Base-by-base conservation (phyloP, 2,113 vertebrate genomes). In the Osmerus mordax region DNA sequence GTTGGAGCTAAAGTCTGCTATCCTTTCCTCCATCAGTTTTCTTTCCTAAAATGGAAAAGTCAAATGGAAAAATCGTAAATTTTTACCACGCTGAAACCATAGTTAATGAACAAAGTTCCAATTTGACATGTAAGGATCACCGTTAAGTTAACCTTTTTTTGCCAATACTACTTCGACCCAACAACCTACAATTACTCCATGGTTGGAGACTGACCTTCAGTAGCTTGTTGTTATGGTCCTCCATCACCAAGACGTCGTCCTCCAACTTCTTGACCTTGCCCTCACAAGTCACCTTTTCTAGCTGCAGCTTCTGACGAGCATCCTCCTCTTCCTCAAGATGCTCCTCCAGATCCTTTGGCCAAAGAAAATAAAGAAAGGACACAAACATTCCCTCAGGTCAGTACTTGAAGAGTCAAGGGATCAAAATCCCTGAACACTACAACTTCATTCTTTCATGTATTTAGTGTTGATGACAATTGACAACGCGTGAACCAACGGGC, bases 201-300 rank as follows among this genome's bases (percentile, higher is more conserved):
- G 28, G 60, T 9, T 64, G 14, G 28, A 64, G 41, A 64, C 81
- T 64, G 58, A 95, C 97, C 88, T 97, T 98, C 5, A 86, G 91
- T 69, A 98, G 89, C 62, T 97, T 99, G 81, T 92, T 96, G 70
- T 96, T 97, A 75, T 97, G 95, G 74, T 98, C 97, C 15, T 99
- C 95, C 92, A 96, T 94, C 32, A 95, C 79, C 69, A 96, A 87
- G 65, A 99, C 80, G 54, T 98, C 95, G 21, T 97, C 96, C 86
- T 98, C 97, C 89, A 97, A 87, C 78, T 97, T 98, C 91, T 97
- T 97, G 74, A 96, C 94, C 82, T 95, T 98, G 74, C 93, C 93
- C 72, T 98, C 96, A 5, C 94, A 87, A 0, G 89, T 89, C 1
- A 90, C 92, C 85, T 97, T 98, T 83, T 99, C 97, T 60, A 97